Conservation (phyloP, 2,888 invertebrate genomes). For the Pyralis farinalis region DNA sequence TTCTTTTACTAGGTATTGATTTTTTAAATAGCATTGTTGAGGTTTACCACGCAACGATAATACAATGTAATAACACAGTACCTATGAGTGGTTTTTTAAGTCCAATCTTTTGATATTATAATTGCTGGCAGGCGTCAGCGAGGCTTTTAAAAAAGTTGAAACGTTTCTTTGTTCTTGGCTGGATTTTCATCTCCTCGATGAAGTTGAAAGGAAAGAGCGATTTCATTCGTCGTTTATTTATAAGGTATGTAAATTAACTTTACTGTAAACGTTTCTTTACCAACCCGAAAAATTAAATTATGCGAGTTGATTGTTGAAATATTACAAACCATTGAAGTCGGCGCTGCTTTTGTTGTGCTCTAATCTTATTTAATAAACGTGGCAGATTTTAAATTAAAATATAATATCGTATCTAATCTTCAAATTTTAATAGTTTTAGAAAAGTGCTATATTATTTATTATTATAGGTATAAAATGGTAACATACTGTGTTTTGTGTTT, state of each 20-base stretch:
- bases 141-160: slow-evolving; percentile 38
- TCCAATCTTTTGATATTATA: slow-evolving; percentile 38
- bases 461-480: too few species aligned
- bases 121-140: slow-evolving; percentile 39
- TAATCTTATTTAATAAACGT: too few species aligned
- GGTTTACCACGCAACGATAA: background rate
- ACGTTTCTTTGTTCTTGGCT: slow-evolving; percentile 38
- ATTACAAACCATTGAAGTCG: background rate
- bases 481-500: too few species aligned
- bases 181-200: slow-evolving; percentile 34
- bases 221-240: slow-evolving; percentile 25
- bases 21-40: too few species aligned
- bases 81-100: slow-evolving; percentile 9
- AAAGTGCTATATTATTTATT: too few species aligned
- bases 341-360: too few species aligned
- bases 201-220: slow-evolving; percentile 17
- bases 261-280: slow-evolving; percentile 6
- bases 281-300: slow-evolving; percentile 1
- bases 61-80: slow-evolving; percentile 15
- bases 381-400: too few species aligned
- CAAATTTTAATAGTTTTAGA: too few species aligned
- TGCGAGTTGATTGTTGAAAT: background rate
- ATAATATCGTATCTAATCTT: too few species aligned
- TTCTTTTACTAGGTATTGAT: too few species aligned
- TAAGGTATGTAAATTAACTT: slow-evolving; percentile 10